Conservation (phyloP, 2,888 invertebrate species). For the Tachina fera region DNA sequence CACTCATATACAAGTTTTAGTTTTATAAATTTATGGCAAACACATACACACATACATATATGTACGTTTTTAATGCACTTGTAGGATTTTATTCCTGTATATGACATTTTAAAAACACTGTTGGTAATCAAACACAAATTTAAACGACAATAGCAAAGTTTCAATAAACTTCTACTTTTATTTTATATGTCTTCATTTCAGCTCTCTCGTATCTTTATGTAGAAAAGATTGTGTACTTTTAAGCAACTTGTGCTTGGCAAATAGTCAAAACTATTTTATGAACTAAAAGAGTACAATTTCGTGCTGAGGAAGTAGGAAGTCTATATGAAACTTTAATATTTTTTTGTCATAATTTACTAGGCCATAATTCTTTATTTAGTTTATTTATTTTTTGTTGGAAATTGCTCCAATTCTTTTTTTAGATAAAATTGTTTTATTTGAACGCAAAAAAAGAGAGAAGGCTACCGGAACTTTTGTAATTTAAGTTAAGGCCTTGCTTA, state of each 20-base stretch:
- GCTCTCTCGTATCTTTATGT: constrained; percentile 2
- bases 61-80: too few species aligned
- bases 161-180: too few species aligned
- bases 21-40: too few species aligned
- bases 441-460: neutral
- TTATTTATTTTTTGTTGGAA: constrained; percentile 36
- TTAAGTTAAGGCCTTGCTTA: too few species aligned
- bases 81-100: too few species aligned
- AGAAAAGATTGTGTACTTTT: neutral
- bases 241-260: constrained; percentile 33
- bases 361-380: constrained; percentile 28
- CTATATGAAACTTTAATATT: constrained; percentile 39
- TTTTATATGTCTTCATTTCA: too few species aligned
- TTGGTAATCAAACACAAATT: too few species aligned
- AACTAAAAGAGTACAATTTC: constrained; percentile 9
- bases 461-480: too few species aligned
- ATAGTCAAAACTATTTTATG: constrained; percentile 35
- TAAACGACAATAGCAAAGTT: too few species aligned
- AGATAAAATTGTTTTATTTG: neutral
- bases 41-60: too few species aligned
- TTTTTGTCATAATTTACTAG: constrained; percentile 26
- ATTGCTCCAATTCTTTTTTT: constrained; percentile 5
- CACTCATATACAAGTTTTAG: too few species aligned
- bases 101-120: too few species aligned
- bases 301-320: constrained; percentile 25